Percentiles rank a stretch among this genome's conserved stretches.
Conservation (phyloP, 2,113 vertebrate species). For the Oreocharis arfaki region DNA sequence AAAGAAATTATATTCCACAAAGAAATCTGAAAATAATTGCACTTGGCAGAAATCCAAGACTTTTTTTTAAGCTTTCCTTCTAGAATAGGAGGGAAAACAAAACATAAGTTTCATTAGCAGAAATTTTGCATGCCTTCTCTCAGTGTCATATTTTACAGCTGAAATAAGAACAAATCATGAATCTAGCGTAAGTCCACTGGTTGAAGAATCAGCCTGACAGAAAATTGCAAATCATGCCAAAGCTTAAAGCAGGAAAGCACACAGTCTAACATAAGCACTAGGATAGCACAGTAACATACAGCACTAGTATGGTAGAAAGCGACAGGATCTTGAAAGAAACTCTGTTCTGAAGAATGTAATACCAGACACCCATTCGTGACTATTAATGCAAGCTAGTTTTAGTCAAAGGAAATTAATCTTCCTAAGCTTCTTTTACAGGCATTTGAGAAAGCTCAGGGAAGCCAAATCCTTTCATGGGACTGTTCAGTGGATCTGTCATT, state of each 20-base stretch:
- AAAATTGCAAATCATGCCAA: neutral
- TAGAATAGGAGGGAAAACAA: neutral
- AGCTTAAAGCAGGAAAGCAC: neutral
- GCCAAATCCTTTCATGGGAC: neutral
- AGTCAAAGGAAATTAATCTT: neutral
- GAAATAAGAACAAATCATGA: neutral
- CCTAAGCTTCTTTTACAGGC: neutral
- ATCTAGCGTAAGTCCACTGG: neutral
- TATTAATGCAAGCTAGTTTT: neutral
- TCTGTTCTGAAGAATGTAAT: neutral
- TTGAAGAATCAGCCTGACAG: neutral
- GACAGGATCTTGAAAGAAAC: neutral
- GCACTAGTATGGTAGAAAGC: neutral
- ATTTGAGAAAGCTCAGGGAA: neutral
- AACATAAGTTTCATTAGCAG: neutral
- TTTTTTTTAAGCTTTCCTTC: neutral
- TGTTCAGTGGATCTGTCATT: neutral
- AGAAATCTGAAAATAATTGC: neutral
- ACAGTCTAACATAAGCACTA: neutral
- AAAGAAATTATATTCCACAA: neutral
- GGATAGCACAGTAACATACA: neutral
- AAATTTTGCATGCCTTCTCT: neutral
- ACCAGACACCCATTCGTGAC: neutral
- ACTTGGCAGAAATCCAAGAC: neutral
- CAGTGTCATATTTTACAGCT: neutral